A percentile compares a stretch with the other conserved stretches of the same genome.
phyloP scores from a whole-genome alignment of 1,140 invertebrate genomes.

The Drosophila mauritiana region DNA sequence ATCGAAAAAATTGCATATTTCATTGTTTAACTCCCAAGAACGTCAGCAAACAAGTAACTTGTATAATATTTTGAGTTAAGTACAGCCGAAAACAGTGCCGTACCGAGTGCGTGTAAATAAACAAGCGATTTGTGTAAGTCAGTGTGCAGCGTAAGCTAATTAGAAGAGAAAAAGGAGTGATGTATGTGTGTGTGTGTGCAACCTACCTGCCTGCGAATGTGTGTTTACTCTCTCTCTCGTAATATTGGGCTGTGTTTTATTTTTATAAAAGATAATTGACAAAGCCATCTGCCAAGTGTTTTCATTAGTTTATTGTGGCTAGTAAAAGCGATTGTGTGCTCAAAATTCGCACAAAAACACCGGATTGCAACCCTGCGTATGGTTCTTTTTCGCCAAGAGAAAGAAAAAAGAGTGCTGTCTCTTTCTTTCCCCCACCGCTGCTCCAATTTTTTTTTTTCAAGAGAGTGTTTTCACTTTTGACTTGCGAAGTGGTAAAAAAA shows the following conservation, averaged over 20 bases:
- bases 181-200: conserved; percentile 2
- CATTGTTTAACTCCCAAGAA: conserved; percentile 50
- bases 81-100: conserved; percentile 27
- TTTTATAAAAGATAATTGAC: conserved; percentile 52
- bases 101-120: conserved; percentile 48
- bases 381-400: conserved; percentile 11
- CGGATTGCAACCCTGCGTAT: conserved; percentile 52
- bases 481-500: conserved; percentile 10
- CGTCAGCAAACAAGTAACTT: conserved; percentile 60
- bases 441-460: conserved; percentile 51
- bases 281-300: conserved; percentile 43
- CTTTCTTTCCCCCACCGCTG: conserved; percentile 37
- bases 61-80: conserved; percentile 46
- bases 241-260: conserved; percentile 27
- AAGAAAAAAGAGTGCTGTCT: background rate
- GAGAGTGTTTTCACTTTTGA: conserved; percentile 65
- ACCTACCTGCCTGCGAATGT: conserved; percentile 9
- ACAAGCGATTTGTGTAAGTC: conserved; percentile 53
- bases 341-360: conserved; percentile 22
- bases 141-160: conserved; percentile 14
- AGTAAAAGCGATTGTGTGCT: conserved; percentile 30
- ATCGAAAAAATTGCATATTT: conserved; percentile 56
- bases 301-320: conserved; percentile 17
- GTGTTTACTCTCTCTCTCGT: conserved; percentile 6
- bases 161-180: conserved; percentile 41